Percentiles rank a stretch among this genome's conserved stretches.
These are phyloP conservation scores for Leucoptera coffeella DNA, from an alignment of 2,888 invertebrate genomes.

Conservation along the genomic window DNA sequence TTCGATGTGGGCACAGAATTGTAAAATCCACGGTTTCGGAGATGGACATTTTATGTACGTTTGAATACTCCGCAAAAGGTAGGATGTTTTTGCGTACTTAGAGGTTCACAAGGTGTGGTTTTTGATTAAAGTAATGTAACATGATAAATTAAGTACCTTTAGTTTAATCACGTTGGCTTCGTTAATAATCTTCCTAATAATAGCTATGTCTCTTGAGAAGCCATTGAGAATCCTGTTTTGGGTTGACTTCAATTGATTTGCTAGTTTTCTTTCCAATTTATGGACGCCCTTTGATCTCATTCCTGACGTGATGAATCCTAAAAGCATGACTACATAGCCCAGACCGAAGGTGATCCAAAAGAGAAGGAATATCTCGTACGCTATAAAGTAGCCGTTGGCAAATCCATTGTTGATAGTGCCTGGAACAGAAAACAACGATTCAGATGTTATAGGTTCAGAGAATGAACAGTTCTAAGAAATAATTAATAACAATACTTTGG, in stretches of 20 bases:
- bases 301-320: slow-evolving; percentile 76
- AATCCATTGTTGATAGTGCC: slow-evolving; percentile 44
- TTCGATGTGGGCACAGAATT: no score
- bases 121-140: no score
- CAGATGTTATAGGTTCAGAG: no score
- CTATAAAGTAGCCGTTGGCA: slow-evolving; percentile 56
- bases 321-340: slow-evolving; percentile 85
- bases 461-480: no score
- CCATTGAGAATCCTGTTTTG: slow-evolving; percentile 73
- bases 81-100: background rate
- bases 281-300: slow-evolving; percentile 69
- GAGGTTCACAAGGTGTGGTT: no score
- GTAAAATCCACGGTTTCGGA: no score
- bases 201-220: slow-evolving; percentile 68
- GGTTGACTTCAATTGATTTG: slow-evolving; percentile 69
- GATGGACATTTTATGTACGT: no score
- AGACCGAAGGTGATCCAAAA: slow-evolving; percentile 89
- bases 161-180: slow-evolving; percentile 78
- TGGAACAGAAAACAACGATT: slow-evolving; percentile 10
- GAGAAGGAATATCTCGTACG: slow-evolving; percentile 77
- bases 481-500: no score
- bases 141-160: slow-evolving; percentile 48
- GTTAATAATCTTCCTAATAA: slow-evolving; percentile 67
- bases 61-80: no score
- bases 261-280: slow-evolving; percentile 69